Percentiles rank a stretch among this genome's conserved stretches.
These are phyloP conservation scores for Thumatha senex DNA, from an alignment of 2,888 invertebrate species.

Conservation along the genomic window DNA sequence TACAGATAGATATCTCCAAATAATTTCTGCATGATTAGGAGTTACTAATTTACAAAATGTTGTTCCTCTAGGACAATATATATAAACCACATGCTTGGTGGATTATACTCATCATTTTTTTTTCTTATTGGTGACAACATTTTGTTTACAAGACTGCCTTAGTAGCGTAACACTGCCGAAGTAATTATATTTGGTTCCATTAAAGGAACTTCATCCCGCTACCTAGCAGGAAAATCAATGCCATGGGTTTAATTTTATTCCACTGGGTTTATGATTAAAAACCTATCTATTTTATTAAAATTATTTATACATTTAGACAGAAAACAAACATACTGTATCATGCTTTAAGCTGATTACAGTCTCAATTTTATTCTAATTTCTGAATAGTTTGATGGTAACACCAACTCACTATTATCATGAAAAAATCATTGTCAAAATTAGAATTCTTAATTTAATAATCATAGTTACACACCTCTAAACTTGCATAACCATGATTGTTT, in stretches of 20 bases:
- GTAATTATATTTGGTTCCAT: too few species aligned
- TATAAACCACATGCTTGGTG: too few species aligned
- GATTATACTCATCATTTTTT: too few species aligned
- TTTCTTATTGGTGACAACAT: too few species aligned
- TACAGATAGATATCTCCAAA: not conserved
- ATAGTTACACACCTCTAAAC: constrained; percentile 5
- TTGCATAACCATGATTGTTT: constrained; percentile 5
- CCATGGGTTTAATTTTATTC: too few species aligned
- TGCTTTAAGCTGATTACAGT: not conserved
- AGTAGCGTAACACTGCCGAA: too few species aligned
- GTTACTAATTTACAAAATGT: constrained; percentile 17
- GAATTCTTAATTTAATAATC: constrained; percentile 3
- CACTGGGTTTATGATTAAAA: too few species aligned
- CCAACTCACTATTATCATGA: not conserved
- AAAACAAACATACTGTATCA: not conserved
- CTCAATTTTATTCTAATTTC: not conserved
- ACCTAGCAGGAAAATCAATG: too few species aligned
- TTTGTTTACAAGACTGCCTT: too few species aligned
- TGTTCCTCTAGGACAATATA: too few species aligned
- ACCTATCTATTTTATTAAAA: not conserved
- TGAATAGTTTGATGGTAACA: not conserved
- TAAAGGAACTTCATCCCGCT: too few species aligned
- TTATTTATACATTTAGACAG: not conserved
- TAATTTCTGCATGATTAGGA: constrained; percentile 1
- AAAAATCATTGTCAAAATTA: not conserved